Conservation (phyloP, 1,140 invertebrate genomes). For the Melipona quadrifasciata region DNA sequence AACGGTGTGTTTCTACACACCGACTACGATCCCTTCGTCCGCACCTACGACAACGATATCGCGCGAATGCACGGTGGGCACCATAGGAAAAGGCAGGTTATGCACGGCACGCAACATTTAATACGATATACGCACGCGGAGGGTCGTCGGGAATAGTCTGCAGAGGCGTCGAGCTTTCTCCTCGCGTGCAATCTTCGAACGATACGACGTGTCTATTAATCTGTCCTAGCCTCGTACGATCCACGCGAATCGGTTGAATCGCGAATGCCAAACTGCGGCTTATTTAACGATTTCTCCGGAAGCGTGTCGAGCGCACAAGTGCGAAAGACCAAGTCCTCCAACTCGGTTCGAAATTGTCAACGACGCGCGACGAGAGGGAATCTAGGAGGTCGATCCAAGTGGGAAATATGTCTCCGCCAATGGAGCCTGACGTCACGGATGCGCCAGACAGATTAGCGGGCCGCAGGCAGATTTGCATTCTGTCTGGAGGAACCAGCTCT, state of each 20-base stretch:
- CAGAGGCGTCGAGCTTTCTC: constrained; percentile 78
- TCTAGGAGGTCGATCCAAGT: constrained; percentile 28
- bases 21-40: constrained; percentile 62
- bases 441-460: constrained; percentile 77
- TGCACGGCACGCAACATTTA: constrained; percentile 72
- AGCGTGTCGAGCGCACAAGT: no score
- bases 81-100: constrained; percentile 71
- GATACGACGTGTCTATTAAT: constrained; percentile 39
- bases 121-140: constrained; percentile 70
- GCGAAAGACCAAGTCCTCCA: no score
- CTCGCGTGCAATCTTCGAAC: constrained; percentile 54
- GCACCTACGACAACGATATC: constrained; percentile 64
- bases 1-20: constrained; percentile 63
- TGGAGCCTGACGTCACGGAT: constrained; percentile 76
- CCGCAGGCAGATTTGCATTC: constrained; percentile 77
- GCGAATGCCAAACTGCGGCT: neutral
- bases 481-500: constrained; percentile 72
- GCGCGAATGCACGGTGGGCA: constrained; percentile 67
- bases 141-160: constrained; percentile 68
- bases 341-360: no score
- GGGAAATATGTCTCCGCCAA: constrained; percentile 59
- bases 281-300: neutral
- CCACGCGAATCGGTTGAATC: neutral
- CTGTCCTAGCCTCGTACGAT: neutral
- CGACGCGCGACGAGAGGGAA: constrained; percentile 28